Evolutionary conservation across 2,888 invertebrate species (phyloP), one percentile per base, ranked within the genome.

Genomic region (Aphodius granarius): DNA sequence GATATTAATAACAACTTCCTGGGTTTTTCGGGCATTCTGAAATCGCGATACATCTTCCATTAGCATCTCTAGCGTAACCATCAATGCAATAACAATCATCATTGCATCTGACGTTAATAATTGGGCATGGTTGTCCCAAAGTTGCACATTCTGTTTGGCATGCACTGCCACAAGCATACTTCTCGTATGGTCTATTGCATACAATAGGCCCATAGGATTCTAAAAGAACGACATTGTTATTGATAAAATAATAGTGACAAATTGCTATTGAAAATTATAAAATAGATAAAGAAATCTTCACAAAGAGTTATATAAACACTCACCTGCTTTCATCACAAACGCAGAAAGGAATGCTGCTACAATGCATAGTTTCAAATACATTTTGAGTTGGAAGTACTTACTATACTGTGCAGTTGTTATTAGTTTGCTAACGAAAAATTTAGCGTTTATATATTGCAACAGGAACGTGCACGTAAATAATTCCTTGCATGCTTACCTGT

Each of bases 131-230:
- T 79, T 81, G 20, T 5, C 81, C 82, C 19, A 83, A 71, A 72
- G 74, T 81, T 65, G 23, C 73, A 72, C 83, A 84, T 75, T 73
- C 73, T 16, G 75, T 82, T 78, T 84, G 83, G 74, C 84, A 84
- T 16, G 83, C 82, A 71, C 82, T 82, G 21, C 83, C 83, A 73
- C 84, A 83, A 15, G 70, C 64, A 72, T 83, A 84, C 20, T 74
- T 17, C 75, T 84, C 83, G 72, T 81, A 72, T n/a, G 80, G 79
- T 21, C 74, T 78, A 13, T 73, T 79, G 72, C 82, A 83, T 63
- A 9, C 63, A 18, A 63, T 43, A 9, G 43, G 43, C 43, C 0
- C 0, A 43, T 1, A 9, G 13, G 2, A 1, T 3, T 43, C 43
- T 43, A 43, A 6, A 43, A 43, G 13, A 43, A n/a, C n/a, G n/a